Base-by-base conservation (phyloP, 2,797 vertebrate species). In the Selene dorsalis region DNA sequence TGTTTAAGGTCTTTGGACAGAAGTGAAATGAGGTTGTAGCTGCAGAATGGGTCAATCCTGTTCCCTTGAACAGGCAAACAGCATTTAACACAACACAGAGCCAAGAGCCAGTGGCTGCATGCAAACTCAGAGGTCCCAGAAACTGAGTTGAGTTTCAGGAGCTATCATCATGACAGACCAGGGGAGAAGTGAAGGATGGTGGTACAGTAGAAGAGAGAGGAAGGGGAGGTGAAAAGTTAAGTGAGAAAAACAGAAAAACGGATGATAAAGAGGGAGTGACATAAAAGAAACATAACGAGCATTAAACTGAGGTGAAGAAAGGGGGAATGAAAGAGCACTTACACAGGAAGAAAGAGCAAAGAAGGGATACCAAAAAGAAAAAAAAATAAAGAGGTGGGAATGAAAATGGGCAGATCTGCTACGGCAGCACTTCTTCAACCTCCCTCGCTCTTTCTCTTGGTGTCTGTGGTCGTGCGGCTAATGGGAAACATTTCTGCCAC, bases 401-500 rank as follows among this genome's bases (percentile, higher is more conserved):
- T 70, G 81, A 87, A 81, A 88, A 73, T 39, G 82, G 76, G 83
- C 83, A 90, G 80, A 91, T 93, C 84, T 92, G 93, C 92, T 93
- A 92, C 83, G 61, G 72, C 87, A 91, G 92, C 92, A 93, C 87
- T 90, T 92, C 92, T 86, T 88, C 73, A 83, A 76, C 61, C 86
- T 75, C 85, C 71, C 79, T 79, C 83, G 78, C 78, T 80, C 67
- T 80, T 82, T 84, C 83, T 77, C 75, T 77, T 77, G 88, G 87
- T 84, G 91, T 94, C 92, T 95, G 92, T 91, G 93, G 92, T 95
- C 91, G 81, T 91, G 91, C 89, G 91, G 91, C 90, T 95, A 95
- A 95, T 94, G 91, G 87, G 91, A 96, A 96, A 93, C 93, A 96
- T 95, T 94, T 94, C 91, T 87, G 73, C 91, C 80, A 92, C 85